Base-by-base conservation (phyloP, 2,797 vertebrate genomes). In the Channa striata region DNA sequence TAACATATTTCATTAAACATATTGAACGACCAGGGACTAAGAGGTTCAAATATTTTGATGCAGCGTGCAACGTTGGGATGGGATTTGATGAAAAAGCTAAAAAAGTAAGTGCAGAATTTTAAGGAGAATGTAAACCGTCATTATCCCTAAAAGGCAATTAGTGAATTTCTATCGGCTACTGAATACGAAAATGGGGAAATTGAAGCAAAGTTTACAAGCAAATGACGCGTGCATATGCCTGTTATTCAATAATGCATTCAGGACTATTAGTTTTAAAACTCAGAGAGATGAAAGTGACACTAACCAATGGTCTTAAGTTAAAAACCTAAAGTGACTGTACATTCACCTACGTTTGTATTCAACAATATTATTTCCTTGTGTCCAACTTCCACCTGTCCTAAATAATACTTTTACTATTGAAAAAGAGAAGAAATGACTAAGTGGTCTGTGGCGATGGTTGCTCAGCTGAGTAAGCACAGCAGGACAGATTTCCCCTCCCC, bases 1-100 rank as follows among this genome's bases (percentile, higher is more conserved):
- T 95, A 92, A 81, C 76, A 87, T 87, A 92, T 93, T 94, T 94
- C 91, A 94, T 94, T 94, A 93, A 94, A 91, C 90, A 90, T 87
- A 92, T 86, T 82, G 85, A 91, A 71, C 64, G 87, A 74, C 63
- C 49, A 23, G 83, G 77, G 59, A 88, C 30, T 73, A 59, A 78
- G 85, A 21, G 70, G 83, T 83, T 94, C 83, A 68, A 89, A 92
- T 89, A 92, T 90, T 83, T 91, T 75, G 66, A 90, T 90, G 78
- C 83, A 87, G 78, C 53, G 83, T 25, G 59, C 72, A 83, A 85
- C 37, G 14, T 80, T 83, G 44, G 53, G 47, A 53, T 61, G 43
- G 65, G 69, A 75, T 75, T 78, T 71, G 75, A 87, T 80, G 54
- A 77, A 78, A 83, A 57, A 16, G 58, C 50, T n/a, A 40, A 56